A percentile compares a stretch with the other conserved stretches of the same genome.
These are phyloP conservation scores for Pseudachorutes palmiensis DNA, from an alignment of 1,140 invertebrate genomes.

Conservation along the genomic window DNA sequence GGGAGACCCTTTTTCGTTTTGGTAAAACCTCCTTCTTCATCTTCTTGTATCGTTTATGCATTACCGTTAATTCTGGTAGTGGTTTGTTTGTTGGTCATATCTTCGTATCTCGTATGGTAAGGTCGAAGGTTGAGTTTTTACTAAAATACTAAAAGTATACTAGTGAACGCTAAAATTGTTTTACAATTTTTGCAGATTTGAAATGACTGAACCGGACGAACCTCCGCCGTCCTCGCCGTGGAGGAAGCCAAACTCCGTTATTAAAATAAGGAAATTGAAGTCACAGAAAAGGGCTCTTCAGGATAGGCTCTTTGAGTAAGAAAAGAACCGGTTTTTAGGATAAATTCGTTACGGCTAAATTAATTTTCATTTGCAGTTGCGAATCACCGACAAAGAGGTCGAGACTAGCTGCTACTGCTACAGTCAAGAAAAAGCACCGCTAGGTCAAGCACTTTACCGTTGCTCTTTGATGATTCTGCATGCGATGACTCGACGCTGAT, in stretches of 20 bases:
- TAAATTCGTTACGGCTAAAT: neutral
- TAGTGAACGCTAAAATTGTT: no score
- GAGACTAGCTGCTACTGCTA: neutral
- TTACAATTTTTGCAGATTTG: no score
- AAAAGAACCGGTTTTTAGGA: neutral
- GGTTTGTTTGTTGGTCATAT: no score
- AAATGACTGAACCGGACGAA: no score
- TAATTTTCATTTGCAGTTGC: conserved; percentile 1
- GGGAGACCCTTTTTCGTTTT: no score
- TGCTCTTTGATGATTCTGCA: conserved; percentile 18
- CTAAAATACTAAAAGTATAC: no score
- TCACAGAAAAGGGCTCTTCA: conserved; percentile 60
- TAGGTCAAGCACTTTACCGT: conserved; percentile 6
- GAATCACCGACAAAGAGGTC: conserved; percentile 18
- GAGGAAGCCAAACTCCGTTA: conserved; percentile 34
- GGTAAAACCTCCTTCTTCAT: no score
- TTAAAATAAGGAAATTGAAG: conserved; percentile 59
- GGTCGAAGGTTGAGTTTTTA: no score
- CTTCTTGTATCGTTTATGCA: no score
- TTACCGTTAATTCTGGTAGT: no score
- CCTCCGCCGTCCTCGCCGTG: no score
- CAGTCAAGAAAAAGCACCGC: neutral
- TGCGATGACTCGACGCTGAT: conserved; percentile 33
- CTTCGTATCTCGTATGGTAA: no score
- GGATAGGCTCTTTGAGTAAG: conserved; percentile 47